Evolutionary conservation across 2,113 vertebrate species (phyloP), one percentile per base, ranked within the genome.

Genomic region (Microcebus griseorufus): DNA sequence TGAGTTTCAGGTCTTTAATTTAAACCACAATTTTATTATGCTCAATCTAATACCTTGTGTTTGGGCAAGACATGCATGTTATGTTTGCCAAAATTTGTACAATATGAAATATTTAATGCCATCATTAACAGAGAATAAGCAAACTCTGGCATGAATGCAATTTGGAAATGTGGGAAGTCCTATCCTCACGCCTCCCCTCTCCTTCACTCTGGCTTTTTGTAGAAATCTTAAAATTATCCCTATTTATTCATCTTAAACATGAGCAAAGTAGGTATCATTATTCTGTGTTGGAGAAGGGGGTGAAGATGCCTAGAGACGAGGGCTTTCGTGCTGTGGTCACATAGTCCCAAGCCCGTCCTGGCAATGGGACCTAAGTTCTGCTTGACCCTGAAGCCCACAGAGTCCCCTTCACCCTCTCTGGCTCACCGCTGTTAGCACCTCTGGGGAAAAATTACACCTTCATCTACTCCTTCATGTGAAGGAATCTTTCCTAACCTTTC

Each of bases 111-210:
- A 84, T 48, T 45, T 80, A 88, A 92, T 22, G 17, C 17, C 25
- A 85, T 42, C 37, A 70, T 84, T 87, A 88, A 93, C 25, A 80
- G 45, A 76, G 51, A 72, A 67, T 45, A 85, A 85, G 11, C 16
- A 80, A 87, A 85, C 27, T 42, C 34, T 55, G 29, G 39, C 9
- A 58, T 42, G 22, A 89, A 39, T 34, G 37, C 10, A 60, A 86
- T 62, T 73, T 72, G 29, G 18, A 67, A 94, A 79, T 53, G 8
- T 37, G 7, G 34, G 18, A 79, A 45, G 17, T 67, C 69, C 45
- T n/a, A 37, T 55, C 16, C 2, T 51, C 27, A 8, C 2, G 13
- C 8, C 0, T 0, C 32, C 1, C 8, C 13, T 64, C 8, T 0
- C n/a, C 5, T 91, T 45, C 27, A 6, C 13, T 92, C 92, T 78